Evolutionary conservation across 1,140 invertebrate species (phyloP), one percentile per base, ranked within the genome.

Genomic region (Bactericera cockerelli): DNA sequence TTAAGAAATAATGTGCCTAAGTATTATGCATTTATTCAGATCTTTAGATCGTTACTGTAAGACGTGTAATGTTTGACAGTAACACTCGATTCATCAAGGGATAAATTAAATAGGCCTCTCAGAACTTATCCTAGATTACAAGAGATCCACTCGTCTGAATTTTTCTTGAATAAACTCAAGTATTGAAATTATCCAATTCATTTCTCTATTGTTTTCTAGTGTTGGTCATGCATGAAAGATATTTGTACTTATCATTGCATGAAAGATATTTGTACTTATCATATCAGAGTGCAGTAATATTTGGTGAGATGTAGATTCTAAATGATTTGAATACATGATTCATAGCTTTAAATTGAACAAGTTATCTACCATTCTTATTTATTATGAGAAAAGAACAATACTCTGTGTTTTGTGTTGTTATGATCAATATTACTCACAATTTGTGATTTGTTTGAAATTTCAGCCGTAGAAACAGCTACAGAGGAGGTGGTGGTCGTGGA

Each of bases 21-120:
- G 26, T 31, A n/a, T n/a, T n/a, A n/a, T n/a, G 42, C 2, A 19
- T 1, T 14, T 49, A 31, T n/a, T 26, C 19, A n/a, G 22, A 22
- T 58, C 54, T 26, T 26, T 38, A 56, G 33, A 25, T 38, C 21
- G 36, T 58, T 8, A 36, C 42, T 49, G 39, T 58, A 21, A 33
- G 25, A 24, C 56, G 33, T 31, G 25, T 36, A 22, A 55, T 33
- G 22, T n/a, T n/a, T n/a, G 25, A 24, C 26, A 26, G 25, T 19
- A 62, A 58, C 31, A 28, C 36, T 33, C 57, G 28, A 54, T 33
- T 39, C n/a, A 22, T 33, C 25, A 26, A 33, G 42, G 57, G 38
- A 42, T 26, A 56, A 55, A 49, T 60, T 53, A 31, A 39, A 58
- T 21, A 39, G 58, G n/a, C 55, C n/a, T n/a, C n/a, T n/a, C 36